phyloP scores from a whole-genome alignment of 2,888 invertebrate genomes.

The Drepanosiphum platanoidis region DNA sequence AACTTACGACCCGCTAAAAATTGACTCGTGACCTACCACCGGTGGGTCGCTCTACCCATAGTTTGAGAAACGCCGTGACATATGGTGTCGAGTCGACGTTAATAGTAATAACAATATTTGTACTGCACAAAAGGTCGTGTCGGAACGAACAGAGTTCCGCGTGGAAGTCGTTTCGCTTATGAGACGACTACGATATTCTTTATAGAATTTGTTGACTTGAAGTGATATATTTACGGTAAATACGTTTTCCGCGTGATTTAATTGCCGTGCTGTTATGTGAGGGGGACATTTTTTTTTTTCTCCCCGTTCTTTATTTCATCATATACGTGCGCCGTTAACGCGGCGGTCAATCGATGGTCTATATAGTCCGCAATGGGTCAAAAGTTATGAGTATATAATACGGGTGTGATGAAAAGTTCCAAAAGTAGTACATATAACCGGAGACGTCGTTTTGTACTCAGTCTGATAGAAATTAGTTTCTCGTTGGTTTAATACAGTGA shows the following conservation, averaged over 20 bases:
- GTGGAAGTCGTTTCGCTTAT: not conserved
- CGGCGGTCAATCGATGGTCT: not conserved
- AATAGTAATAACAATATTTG: not conserved
- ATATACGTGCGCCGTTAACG: not conserved
- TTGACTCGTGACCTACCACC: not conserved
- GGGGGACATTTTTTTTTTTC: no score
- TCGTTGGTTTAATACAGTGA: not conserved
- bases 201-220: not conserved
- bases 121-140: not conserved
- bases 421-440: not conserved
- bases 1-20: no score
- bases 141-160: not conserved
- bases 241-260: not conserved
- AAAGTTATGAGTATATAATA: not conserved
- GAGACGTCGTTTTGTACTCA: conserved; percentile 8
- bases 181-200: not conserved
- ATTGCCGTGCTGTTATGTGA: not conserved
- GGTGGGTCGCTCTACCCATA: no score
- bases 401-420: conserved; percentile 13
- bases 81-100: not conserved
- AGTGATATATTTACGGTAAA: not conserved
- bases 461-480: conserved; percentile 37
- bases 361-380: not conserved
- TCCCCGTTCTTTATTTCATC: not conserved
- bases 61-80: no score